These are phyloP conservation scores for Numenius phaeopus DNA, from an alignment of 2,797 vertebrate genomes.

Conservation along the genomic window DNA sequence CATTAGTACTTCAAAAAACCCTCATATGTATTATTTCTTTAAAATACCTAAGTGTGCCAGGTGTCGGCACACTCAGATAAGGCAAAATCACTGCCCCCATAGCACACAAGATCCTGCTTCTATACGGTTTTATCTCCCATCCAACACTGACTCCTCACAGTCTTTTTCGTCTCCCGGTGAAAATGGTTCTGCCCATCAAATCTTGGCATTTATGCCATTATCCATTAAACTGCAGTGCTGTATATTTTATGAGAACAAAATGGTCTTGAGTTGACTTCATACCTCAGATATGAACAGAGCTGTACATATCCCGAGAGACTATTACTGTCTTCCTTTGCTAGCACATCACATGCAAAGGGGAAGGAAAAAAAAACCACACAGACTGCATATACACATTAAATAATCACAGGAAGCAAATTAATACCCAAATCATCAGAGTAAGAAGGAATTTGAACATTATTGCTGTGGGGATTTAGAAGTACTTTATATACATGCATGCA, in stretches of 20 bases:
- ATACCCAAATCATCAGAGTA: slow-evolving; percentile 20
- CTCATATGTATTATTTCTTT: not conserved
- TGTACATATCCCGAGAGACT: slow-evolving; percentile 35
- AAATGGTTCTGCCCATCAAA: slow-evolving; percentile 64
- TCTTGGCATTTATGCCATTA: slow-evolving; percentile 58
- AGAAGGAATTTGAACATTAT: not conserved
- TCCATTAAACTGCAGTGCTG: slow-evolving; percentile 52
- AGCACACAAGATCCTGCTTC: not conserved
- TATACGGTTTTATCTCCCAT: not conserved
- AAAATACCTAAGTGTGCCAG: not conserved
- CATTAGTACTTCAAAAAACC: not conserved
- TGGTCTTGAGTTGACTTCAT: slow-evolving; percentile 62
- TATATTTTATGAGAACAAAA: slow-evolving; percentile 73
- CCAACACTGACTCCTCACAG: not conserved
- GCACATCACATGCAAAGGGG: slow-evolving; percentile 28
- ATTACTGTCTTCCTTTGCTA: slow-evolving; percentile 38
- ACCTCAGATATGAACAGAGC: slow-evolving; percentile 53
- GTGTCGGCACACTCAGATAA: not conserved
- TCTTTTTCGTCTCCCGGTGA: not conserved
- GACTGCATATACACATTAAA: not conserved
- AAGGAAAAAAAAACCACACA: not conserved
- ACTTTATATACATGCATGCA: not conserved
- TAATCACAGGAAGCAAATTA: slow-evolving; percentile 54
- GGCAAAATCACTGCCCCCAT: not conserved
- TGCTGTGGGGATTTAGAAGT: not conserved